Evolutionary conservation across 2,113 vertebrate species (phyloP).

Genomic region (Planiliza haematocheilus): DNA sequence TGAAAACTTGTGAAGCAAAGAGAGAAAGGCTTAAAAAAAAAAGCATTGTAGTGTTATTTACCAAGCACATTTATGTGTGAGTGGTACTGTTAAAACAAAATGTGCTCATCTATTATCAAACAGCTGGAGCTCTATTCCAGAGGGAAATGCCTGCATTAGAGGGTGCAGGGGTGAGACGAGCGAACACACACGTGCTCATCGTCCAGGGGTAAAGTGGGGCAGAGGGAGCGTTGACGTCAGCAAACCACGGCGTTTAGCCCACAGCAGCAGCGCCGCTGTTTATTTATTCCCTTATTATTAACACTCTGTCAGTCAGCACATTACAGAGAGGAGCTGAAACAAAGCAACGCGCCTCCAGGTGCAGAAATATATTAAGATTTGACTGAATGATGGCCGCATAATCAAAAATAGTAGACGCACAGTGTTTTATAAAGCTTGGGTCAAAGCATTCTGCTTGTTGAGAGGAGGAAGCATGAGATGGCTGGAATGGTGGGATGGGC

Average conservation of each 20-base stretch:
- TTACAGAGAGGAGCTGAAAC: neutral
- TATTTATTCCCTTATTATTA: constrained; percentile 32
- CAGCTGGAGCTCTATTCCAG: neutral
- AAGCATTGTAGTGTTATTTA: no score
- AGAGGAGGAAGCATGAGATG: neutral
- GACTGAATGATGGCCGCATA: neutral
- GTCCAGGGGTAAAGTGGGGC: constrained; percentile 9
- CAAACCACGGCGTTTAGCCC: neutral
- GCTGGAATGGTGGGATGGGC: no score
- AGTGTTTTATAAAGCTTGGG: no score
- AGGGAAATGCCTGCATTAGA: neutral
- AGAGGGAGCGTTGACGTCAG: constrained; percentile 15
- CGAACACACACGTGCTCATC: constrained; percentile 1
- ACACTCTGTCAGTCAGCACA: constrained; percentile 26
- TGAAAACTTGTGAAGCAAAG: neutral
- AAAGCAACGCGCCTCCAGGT: neutral
- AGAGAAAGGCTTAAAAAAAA: neutral
- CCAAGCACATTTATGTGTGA: neutral
- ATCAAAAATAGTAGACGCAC: neutral
- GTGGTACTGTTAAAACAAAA: neutral
- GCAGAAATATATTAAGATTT: constrained; percentile 1
- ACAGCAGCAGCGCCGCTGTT: constrained; percentile 13
- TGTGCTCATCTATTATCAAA: constrained; percentile 10
- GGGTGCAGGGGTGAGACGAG: neutral
- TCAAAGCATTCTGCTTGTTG: no score